Evolutionary conservation across 2,888 invertebrate species (phyloP), one percentile per base, ranked within the genome.

Genomic region (Lapara coniferarum): DNA sequence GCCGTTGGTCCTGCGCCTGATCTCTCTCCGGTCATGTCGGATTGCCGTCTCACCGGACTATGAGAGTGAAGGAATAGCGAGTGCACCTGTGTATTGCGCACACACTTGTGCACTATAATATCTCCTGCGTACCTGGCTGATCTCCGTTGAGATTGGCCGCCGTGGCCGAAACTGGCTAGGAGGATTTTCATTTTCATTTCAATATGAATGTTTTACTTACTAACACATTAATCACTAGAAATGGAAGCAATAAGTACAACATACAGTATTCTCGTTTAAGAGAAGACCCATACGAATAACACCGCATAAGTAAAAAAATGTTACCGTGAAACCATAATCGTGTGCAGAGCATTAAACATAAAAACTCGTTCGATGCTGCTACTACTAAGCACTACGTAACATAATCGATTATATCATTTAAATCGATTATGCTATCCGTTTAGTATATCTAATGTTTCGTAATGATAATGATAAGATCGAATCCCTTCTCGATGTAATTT

Each of bases 281-380:
- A 19, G 16, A 16, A 7, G 6, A 46, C 2, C 2, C 63, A n/a
- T 30, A 37, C 8, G 5, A 25, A 37, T 37, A 6, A 8, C 37
- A 37, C 37, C 8, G 37, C 25, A 8, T 14, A 19, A 49, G 19
- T 49, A 49, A 63, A 49, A 37, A 57, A 57, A 57, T 57, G 49
- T 63, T 63, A 13, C 19, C 19, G 63, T 49, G 63, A 63, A 63
- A 63, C 49, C 63, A 19, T 49, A 63, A 63, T 63, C 63, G 49
- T 63, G 63, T 49, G 46, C 59, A 63, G 14, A 59, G 7, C 59
- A 59, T 59, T 37, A 59, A 59, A 59, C 46, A 63, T 63, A 63
- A 63, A 49, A 63, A 46, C 49, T 19, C 10, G 59, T 63, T 57
- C 63, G 63, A 19, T 49, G 46, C 63, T 63, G 44, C 49, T 49